phyloP scores from a whole-genome alignment of 2,888 invertebrate genomes.

The Sarcophaga subvicina region DNA sequence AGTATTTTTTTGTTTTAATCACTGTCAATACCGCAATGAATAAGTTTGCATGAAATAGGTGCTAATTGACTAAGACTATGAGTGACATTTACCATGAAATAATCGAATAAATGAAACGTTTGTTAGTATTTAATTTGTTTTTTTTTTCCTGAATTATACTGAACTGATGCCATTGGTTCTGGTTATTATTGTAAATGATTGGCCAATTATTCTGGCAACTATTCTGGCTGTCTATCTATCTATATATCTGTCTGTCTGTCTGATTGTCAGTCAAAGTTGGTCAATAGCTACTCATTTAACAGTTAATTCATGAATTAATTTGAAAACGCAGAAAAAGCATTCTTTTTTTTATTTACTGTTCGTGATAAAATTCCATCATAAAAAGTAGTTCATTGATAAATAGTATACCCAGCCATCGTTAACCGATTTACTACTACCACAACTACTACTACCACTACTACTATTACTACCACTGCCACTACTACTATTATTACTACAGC shows the following conservation, averaged over 20 bases:
- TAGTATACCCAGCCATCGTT: neutral
- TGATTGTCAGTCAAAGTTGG: neutral
- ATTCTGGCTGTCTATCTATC: neutral
- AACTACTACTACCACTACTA: neutral
- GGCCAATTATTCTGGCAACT: neutral
- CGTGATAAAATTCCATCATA: conserved; percentile 10
- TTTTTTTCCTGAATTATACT: neutral
- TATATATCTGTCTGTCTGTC: neutral
- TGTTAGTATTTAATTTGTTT: neutral
- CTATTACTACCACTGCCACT: neutral
- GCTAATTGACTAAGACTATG: neutral
- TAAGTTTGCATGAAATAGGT: too few species aligned
- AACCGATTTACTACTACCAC: neutral
- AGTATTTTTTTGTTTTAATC: too few species aligned
- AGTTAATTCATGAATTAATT: neutral
- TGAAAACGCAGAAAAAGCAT: neutral
- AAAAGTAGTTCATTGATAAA: conserved; percentile 24
- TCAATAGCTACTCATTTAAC: neutral
- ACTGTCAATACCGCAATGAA: too few species aligned
- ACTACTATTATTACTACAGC: neutral
- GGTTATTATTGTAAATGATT: neutral
- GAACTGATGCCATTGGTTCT: neutral
- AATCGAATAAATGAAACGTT: neutral
- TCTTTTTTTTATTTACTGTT: neutral
- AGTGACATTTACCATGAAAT: neutral